Evolutionary conservation across 1,140 invertebrate genomes (phyloP).

Genomic region (Caenorhabditis remanei): DNA sequence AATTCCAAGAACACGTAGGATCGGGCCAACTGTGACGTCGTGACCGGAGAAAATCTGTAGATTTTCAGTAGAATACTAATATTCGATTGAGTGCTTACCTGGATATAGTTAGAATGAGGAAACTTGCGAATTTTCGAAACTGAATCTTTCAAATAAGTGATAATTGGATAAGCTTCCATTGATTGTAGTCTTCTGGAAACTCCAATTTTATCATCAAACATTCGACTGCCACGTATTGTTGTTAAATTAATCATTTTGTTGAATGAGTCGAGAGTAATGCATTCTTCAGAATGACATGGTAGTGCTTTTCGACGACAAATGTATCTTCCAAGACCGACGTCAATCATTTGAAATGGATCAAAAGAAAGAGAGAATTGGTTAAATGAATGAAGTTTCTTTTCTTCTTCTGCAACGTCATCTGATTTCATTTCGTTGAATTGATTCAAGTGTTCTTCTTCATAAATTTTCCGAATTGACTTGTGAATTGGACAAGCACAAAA

Average conservation of each 20-base stretch:
- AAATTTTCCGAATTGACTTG: background rate
- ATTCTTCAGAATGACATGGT: conserved; percentile 53
- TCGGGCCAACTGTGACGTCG: conserved; percentile 59
- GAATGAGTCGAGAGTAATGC: conserved; percentile 51
- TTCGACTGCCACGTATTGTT: conserved; percentile 23
- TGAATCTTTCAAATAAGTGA: background rate
- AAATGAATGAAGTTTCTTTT: conserved; percentile 3
- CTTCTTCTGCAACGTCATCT: conserved; percentile 23
- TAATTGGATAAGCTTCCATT: conserved; percentile 37
- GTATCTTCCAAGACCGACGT: conserved; percentile 48
- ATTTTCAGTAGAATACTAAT: background rate
- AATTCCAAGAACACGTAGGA: conserved; percentile 57
- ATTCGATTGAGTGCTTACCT: conserved; percentile 4
- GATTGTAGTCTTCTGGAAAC: conserved; percentile 35
- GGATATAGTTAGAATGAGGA: conserved; percentile 60
- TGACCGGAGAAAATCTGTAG: conserved; percentile 60
- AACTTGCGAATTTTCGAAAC: conserved; percentile 12
- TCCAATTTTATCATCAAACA: conserved; percentile 45
- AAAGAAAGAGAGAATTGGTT: background rate
- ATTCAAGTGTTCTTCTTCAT: conserved; percentile 20
- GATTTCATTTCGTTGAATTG: conserved; percentile 45
- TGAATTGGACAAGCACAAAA: background rate
- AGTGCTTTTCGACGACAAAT: conserved; percentile 58
- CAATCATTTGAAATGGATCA: conserved; percentile 58
- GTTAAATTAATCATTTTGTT: conserved; percentile 49